phyloP scores from a whole-genome alignment of 2,113 vertebrate genomes.

The Eupsittula cactorum region DNA sequence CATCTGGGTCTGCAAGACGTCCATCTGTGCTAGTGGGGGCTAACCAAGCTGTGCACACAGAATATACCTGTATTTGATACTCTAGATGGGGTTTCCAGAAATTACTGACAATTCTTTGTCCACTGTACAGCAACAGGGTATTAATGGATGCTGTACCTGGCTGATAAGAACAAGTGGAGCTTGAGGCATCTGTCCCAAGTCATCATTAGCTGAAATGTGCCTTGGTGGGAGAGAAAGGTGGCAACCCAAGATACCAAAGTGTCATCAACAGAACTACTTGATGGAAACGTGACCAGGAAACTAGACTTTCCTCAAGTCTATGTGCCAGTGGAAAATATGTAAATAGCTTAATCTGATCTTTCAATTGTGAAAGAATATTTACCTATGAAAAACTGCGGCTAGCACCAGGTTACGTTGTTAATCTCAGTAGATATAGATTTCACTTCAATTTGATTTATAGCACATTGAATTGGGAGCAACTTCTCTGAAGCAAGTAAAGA shows the following conservation, averaged over 20 bases:
- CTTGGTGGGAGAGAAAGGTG: fast-evolving
- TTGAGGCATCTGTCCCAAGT: not conserved
- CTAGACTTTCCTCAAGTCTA: not conserved
- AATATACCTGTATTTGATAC: not conserved
- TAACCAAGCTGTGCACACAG: fast-evolving
- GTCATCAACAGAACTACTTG: not conserved
- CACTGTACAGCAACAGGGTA: not conserved
- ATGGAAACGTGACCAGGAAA: not conserved
- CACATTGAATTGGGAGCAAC: not conserved
- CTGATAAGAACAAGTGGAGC: not conserved
- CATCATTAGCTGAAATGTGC: not conserved
- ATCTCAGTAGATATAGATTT: not conserved
- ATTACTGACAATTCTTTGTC: not conserved
- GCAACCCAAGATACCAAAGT: not conserved
- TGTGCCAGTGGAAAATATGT: not conserved
- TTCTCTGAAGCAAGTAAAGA: not conserved
- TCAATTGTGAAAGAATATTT: not conserved
- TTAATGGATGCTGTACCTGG: not conserved
- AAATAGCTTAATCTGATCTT: not conserved
- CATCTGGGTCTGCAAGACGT: not conserved
- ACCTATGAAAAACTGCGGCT: not conserved
- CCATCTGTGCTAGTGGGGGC: not conserved
- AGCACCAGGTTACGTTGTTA: not conserved
- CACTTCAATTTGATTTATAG: not conserved
- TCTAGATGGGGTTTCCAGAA: not conserved